Evolutionary conservation across 37 sponge, comb jelly and placozoan species (phyloP), one percentile per base, ranked within the genome.

Genomic region (Beroe forskalii): DNA sequence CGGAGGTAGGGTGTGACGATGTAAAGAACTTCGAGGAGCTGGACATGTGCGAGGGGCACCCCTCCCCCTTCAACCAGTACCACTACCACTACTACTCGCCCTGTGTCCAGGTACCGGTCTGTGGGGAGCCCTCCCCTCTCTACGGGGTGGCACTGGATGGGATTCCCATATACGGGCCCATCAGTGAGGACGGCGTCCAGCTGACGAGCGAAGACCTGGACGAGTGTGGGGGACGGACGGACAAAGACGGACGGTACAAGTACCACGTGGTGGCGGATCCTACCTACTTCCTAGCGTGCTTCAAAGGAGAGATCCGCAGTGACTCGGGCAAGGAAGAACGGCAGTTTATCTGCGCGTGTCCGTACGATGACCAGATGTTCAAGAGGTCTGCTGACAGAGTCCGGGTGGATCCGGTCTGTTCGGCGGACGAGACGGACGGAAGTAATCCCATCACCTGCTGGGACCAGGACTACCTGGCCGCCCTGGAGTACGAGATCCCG

Each of bases 401-500:
- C n/a, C n/a, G n/a, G n/a, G n/a, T n/a, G n/a, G n/a, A n/a, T n/a
- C n/a, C n/a, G n/a, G n/a, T n/a, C n/a, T n/a, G n/a, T n/a, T n/a
- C n/a, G n/a, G n/a, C n/a, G n/a, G n/a, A n/a, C n/a, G n/a, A n/a
- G n/a, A n/a, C n/a, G 55, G 55, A 17, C 55, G 55, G 55, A 48
- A 17, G 12, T 6, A 12, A 48, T 12, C 55, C 55, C 55, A 48
- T 48, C 12, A 48, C 55, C 6, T 48, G 55, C 12, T 17, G 12
- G 12, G 55, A 48, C 30, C 62, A 62, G 40, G 60, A 69, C 25
- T 6, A 24, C 67, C 55, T 92, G 25, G 66, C 24, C 66, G 35
- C 67, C 20, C 62, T 66, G 67, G 92, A 94, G 32, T 94, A 93
- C 0, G 62, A 94, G 62, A 95, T 94, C 76, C 91, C 93, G 24